Percentiles rank a stretch among this genome's conserved stretches.
Evolutionary conservation across 2,888 invertebrate species (phyloP).

Genomic region (Meteorus colon): DNA sequence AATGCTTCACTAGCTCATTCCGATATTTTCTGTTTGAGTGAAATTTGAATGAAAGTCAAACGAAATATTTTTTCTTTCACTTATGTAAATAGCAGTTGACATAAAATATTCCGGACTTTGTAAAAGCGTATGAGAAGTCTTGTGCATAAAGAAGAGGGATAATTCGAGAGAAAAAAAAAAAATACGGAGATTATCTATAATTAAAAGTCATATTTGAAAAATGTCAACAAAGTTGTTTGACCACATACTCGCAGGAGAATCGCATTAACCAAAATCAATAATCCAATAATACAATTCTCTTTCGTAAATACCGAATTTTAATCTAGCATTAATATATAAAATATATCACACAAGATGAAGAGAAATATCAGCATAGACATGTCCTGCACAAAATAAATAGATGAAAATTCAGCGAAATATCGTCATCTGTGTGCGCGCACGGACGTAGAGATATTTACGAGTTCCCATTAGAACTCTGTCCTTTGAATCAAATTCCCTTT

Average conservation of each 20-base stretch:
- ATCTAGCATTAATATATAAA: too few species aligned
- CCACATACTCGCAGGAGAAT: too few species aligned
- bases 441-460: conserved; percentile 23
- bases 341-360: background rate
- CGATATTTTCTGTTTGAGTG: background rate
- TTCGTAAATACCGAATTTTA: too few species aligned
- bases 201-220: too few species aligned
- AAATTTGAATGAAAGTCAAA: conserved; percentile 4
- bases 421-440: conserved; percentile 6
- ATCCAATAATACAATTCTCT: too few species aligned
- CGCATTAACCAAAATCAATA: too few species aligned
- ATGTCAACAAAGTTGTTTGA: too few species aligned
- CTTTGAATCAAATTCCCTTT: conserved; percentile 44
- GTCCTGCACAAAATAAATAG: background rate
- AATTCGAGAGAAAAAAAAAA: too few species aligned
- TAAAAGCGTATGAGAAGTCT: too few species aligned
- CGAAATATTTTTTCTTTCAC: background rate
- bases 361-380: background rate
- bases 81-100: background rate
- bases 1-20: background rate
- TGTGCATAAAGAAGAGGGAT: too few species aligned
- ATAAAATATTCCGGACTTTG: too few species aligned
- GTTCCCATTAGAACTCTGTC: conserved; percentile 49
- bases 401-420: conserved; percentile 33
- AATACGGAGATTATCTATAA: too few species aligned